Conservation (phyloP, 1,140 invertebrate species). For the Megalonaias nervosa region DNA sequence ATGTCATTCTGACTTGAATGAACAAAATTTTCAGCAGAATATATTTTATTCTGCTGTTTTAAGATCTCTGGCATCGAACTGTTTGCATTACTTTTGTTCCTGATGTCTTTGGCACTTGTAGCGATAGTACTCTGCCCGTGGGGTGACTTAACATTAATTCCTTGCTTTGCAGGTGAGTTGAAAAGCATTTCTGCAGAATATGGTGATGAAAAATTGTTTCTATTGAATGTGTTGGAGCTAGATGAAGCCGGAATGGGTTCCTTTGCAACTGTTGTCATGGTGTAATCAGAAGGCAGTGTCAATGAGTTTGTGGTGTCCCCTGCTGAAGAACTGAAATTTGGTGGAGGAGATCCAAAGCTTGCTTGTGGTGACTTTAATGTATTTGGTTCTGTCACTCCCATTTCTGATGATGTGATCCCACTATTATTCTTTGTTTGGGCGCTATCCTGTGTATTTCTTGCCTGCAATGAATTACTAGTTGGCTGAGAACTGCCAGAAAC, state of each 20-base stretch:
- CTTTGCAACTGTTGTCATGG: too few species aligned
- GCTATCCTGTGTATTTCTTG: too few species aligned
- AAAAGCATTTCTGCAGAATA: constrained; percentile 49
- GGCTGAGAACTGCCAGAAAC: too few species aligned
- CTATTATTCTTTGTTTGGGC: too few species aligned
- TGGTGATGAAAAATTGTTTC: constrained; percentile 34
- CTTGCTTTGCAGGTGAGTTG: constrained; percentile 35
- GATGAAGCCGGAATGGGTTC: too few species aligned
- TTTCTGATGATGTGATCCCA: too few species aligned
- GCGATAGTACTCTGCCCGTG: constrained; percentile 2
- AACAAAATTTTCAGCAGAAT: constrained; percentile 68
- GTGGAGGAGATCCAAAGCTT: neutral
- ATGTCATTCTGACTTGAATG: constrained; percentile 52
- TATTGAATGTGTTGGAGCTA: neutral
- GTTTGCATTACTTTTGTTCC: neutral
- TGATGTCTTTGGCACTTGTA: constrained; percentile 5
- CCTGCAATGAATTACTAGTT: too few species aligned
- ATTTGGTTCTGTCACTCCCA: too few species aligned
- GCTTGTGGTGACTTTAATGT: too few species aligned
- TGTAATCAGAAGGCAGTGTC: too few species aligned
- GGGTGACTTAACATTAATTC: constrained; percentile 11
- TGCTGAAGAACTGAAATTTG: neutral
- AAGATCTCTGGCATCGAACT: too few species aligned
- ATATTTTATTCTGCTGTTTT: constrained; percentile 28
- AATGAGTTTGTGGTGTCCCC: too few species aligned